Base-by-base conservation (phyloP, 2,113 vertebrate genomes). In the Istiophorus platypterus region DNA sequence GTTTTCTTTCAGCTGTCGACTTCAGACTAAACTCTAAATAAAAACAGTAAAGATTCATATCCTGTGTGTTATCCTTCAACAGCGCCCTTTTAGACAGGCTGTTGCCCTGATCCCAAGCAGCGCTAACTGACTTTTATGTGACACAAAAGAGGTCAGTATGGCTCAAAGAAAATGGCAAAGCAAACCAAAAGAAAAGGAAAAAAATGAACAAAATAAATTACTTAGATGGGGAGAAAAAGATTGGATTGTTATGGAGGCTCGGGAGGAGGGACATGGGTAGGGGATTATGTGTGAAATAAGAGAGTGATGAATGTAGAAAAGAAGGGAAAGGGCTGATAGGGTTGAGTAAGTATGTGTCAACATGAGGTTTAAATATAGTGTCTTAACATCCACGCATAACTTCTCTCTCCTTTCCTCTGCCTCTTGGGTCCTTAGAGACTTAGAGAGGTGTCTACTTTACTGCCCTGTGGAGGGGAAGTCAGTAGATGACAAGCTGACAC, bases 311-410 rank as follows among this genome's bases (percentile, higher is more conserved):
- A 63, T 58, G 15, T 27, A 56, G 49, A 64, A 65, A 54, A 71
- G 24, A 56, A 70, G 39, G 9, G 14, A 65, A 37, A 65, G 34
- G 67, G 59, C 58, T 85, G 63, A 85, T 29, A 39, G 10, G 59
- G 73, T 58, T 83, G 58, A 79, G 47, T 71, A 52, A 64, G 49
- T 65, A 47, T 85, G 57, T 62, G 45, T 85, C 76, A 69, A 27
- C 20, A 20, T 69, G 51, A 56, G 42, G 49, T 75, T 66, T 81
- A 57, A 56, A 71, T 57, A 47, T 39, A 61, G 24, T 34, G n/a
- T 76, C 20, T 74, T 31, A 71, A 63, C 58, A 70, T 64, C 34
- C 22, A 31, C 27, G 0, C 34, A 64, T n/a, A 63, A 11, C 42
- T 41, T 70, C 45, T 31, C 26, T 20, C 24, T 61, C 45, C 22